These are phyloP conservation scores for Pan troglodytes DNA, from an alignment of 2,113 vertebrate species.

Conservation along the genomic window DNA sequence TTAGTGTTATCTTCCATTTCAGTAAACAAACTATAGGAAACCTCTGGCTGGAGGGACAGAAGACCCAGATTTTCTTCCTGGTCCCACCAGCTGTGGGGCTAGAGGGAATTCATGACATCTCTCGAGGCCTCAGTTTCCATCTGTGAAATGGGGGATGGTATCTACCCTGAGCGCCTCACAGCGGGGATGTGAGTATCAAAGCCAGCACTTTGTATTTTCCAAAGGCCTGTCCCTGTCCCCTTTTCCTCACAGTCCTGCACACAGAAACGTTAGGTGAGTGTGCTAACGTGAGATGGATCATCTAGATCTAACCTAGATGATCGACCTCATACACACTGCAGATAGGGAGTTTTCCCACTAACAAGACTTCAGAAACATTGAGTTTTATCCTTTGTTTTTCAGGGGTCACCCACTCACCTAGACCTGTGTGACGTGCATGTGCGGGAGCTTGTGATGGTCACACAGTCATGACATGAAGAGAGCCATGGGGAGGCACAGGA, in stretches of 20 bases:
- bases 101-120: background rate
- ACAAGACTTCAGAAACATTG: background rate
- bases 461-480: background rate
- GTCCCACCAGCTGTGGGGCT: background rate
- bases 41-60: background rate
- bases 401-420: background rate
- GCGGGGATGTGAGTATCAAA: background rate
- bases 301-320: background rate
- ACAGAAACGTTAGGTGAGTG: background rate
- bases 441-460: background rate
- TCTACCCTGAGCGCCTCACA: background rate
- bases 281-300: background rate
- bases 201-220: background rate
- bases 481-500: background rate
- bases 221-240: background rate
- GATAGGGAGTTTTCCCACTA: background rate
- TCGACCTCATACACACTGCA: background rate
- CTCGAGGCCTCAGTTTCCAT: background rate
- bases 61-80: background rate
- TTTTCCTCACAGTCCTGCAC: rapidly evolving
- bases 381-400: background rate
- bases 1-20: background rate
- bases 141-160: background rate
- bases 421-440: background rate
- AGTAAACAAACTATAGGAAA: background rate